Conservation (phyloP, 2,113 vertebrate genomes). For the Hippocampus zosterae region DNA sequence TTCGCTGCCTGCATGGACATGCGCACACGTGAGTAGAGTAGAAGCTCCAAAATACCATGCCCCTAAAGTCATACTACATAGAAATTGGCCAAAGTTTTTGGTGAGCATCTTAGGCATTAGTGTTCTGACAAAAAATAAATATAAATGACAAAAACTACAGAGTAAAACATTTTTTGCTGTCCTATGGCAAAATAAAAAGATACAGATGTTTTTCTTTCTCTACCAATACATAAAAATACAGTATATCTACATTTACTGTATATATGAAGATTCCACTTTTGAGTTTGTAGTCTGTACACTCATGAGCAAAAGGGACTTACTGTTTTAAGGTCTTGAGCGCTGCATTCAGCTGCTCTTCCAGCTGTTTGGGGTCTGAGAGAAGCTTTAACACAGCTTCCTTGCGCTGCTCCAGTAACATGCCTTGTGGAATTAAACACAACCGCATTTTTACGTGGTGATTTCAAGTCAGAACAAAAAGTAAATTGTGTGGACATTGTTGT, state of each 20-base stretch:
- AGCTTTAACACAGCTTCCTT: conserved; percentile 67
- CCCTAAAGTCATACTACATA: too few relatives aligned
- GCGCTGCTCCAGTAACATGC: conserved; percentile 76
- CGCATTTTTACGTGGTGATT: background rate
- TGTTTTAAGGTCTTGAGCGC: conserved; percentile 68
- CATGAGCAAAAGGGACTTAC: conserved; percentile 45
- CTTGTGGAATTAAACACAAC: conserved; percentile 36
- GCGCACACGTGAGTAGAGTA: background rate
- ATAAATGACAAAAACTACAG: too few relatives aligned
- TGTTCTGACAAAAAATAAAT: too few relatives aligned
- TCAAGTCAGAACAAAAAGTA: background rate
- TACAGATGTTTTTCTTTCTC: too few relatives aligned
- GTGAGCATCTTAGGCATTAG: too few relatives aligned
- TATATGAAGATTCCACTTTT: background rate
- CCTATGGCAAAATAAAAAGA: too few relatives aligned
- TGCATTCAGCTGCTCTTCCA: conserved; percentile 67
- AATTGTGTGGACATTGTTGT: background rate
- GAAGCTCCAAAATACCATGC: too few relatives aligned
- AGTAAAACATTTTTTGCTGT: too few relatives aligned
- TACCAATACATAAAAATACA: too few relatives aligned
- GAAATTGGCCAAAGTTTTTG: too few relatives aligned
- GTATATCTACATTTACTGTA: too few relatives aligned
- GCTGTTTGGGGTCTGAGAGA: conserved; percentile 59
- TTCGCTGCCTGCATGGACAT: conserved; percentile 36
- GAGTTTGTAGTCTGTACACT: background rate